Evolutionary conservation across 92 coral and sea anemone genomes (phyloP).

Genomic region (Parazoanthus darwini): DNA sequence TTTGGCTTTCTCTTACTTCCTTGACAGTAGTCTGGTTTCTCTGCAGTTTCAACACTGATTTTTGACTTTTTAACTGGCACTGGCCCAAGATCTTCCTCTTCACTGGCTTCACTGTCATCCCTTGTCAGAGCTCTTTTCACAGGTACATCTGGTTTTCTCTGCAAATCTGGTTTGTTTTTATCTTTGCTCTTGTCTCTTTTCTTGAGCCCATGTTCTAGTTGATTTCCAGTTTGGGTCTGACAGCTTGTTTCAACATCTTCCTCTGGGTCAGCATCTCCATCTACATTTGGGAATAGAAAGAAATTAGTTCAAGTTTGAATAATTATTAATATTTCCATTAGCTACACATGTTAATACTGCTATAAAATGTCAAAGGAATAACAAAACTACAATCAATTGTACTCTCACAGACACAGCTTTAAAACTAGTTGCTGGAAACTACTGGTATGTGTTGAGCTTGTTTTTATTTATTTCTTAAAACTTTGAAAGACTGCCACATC

Average conservation of each 20-base stretch:
- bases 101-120: background rate
- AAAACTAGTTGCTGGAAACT: too few relatives aligned
- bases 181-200: background rate
- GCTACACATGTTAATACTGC: too few relatives aligned
- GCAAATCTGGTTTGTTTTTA: background rate
- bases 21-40: background rate
- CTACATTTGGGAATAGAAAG: background rate
- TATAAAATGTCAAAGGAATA: too few relatives aligned
- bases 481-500: too few relatives aligned
- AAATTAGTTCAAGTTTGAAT: too few relatives aligned
- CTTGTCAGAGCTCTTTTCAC: background rate
- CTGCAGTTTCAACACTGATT: conserved; percentile 8
- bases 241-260: background rate
- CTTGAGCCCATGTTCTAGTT: conserved; percentile 7
- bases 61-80: background rate
- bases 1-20: conserved; percentile 57
- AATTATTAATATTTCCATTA: too few relatives aligned
- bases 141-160: background rate
- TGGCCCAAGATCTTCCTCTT: background rate
- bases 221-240: conserved; percentile 23
- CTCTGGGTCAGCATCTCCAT: background rate
- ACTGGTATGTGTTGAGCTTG: too few relatives aligned
- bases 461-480: too few relatives aligned
- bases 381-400: too few relatives aligned
- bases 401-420: too few relatives aligned